Base-by-base conservation (phyloP, 2,113 vertebrate species). In the Leucopsar rothschildi region DNA sequence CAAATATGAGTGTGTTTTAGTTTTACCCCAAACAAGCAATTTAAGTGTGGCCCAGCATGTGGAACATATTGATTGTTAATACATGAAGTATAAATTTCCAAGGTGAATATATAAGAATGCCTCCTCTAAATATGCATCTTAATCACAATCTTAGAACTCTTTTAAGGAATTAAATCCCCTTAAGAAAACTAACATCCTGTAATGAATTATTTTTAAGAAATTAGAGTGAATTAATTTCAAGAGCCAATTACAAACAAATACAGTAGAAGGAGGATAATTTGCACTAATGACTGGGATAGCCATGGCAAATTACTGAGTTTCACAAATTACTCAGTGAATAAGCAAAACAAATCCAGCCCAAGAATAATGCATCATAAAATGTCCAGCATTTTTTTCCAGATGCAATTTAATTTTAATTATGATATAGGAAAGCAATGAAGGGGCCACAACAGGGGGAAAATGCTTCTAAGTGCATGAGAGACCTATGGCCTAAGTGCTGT, bases 241-340 rank as follows among this genome's bases (percentile, higher is more conserved):
- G 96, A 96, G 87, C 81, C 91, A 97, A 95, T 96, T 97, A 95
- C 93, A 94, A 93, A 86, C 52, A 95, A 95, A 97, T 96, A 95
- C 65, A 86, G 94, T 93, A 83, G 86, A 95, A 86, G 64, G 88
- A 96, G 75, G 88, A 92, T 95, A 95, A 97, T 97, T 96, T 93
- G 57, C 66, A 73, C 78, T 97, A 97, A 97, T 97, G 90, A 96
- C 94, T 91, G 89, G 95, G 85, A 96, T 95, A 95, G 77, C 95
- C 95, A 90, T 92, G 93, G 81, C 88, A 97, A 96, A 97, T 97
- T 95, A 94, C 57, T 2, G 20, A 94, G 71, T 96, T 97, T 92
- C 90, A 86, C 90, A 95, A 96, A 96, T 97, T 96, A 86, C 78
- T 39, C 17, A 88, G 75, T 84, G 91, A 91, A 96, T 93, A 94